Evolutionary conservation across 2,888 invertebrate species (phyloP).

Genomic region (Galeruca laticollis): DNA sequence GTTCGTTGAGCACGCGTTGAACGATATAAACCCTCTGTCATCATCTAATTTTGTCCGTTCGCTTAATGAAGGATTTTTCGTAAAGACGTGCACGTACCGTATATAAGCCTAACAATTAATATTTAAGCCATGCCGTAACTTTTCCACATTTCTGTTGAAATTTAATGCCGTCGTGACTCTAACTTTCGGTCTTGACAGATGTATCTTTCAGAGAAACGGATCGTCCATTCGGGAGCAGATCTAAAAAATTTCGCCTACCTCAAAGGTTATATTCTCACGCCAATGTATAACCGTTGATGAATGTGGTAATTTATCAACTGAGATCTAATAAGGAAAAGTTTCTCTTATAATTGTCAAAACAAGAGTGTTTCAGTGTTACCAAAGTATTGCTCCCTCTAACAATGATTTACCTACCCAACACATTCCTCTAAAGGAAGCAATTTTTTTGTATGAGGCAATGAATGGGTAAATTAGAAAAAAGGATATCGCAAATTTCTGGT

Average conservation of each 20-base stretch:
- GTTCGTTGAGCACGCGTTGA: too few species aligned
- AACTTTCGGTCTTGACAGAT: slow-evolving; percentile 13
- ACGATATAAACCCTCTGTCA: too few species aligned
- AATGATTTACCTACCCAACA: too few species aligned
- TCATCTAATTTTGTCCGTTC: not conserved
- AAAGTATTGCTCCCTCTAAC: too few species aligned
- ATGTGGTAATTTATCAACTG: not conserved
- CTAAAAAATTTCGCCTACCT: not conserved
- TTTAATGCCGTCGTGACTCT: slow-evolving; percentile 7
- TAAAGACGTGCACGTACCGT: not conserved
- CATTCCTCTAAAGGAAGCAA: too few species aligned
- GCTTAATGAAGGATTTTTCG: slow-evolving; percentile 3
- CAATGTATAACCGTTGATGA: slow-evolving; percentile 1
- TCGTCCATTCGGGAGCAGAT: not conserved
- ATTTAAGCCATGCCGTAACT: not conserved
- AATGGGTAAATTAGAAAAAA: too few species aligned
- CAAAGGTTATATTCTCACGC: not conserved
- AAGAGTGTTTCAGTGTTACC: too few species aligned
- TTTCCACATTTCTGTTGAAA: slow-evolving; percentile 1
- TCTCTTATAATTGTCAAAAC: too few species aligned
- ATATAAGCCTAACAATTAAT: slow-evolving; percentile 11
- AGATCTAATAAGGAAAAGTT: too few species aligned
- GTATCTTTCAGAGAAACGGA: slow-evolving; percentile 13
- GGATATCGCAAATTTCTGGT: too few species aligned
- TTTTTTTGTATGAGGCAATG: too few species aligned